These are phyloP conservation scores for Bettongia penicillata DNA, from an alignment of 2,113 vertebrate genomes.

Conservation along the genomic window DNA sequence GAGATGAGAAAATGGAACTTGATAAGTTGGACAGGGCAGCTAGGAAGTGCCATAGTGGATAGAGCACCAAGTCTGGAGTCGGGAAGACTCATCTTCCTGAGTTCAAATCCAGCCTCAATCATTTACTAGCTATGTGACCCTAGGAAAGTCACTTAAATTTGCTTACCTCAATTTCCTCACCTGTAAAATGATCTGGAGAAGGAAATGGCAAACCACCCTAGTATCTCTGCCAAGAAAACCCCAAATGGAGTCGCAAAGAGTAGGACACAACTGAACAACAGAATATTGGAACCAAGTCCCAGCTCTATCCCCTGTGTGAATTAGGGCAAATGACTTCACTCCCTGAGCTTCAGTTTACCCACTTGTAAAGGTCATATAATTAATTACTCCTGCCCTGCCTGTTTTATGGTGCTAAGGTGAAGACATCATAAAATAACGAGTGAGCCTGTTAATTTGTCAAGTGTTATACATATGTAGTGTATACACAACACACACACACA, in stretches of 20 bases:
- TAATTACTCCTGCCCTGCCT: not conserved
- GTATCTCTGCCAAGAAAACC: not conserved
- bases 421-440: not conserved
- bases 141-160: not conserved
- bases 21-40: not conserved
- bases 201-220: not conserved
- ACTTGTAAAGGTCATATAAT: not conserved
- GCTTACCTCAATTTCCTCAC: not conserved
- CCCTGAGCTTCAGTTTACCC: slow-evolving; percentile 38
- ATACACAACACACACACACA: not conserved
- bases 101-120: not conserved
- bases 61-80: accelerated
- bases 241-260: not conserved
- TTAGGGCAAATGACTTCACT: not conserved
- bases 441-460: not conserved
- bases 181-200: not conserved
- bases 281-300: accelerated
- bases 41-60: not conserved
- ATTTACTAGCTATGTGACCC: no score
- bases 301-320: not conserved
- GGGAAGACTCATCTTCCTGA: not conserved
- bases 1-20: not conserved
- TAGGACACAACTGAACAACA: not conserved
- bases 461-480: not conserved
- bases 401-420: not conserved